phyloP scores from a whole-genome alignment of 2,113 vertebrate species.

The Synodontis membranacea region DNA sequence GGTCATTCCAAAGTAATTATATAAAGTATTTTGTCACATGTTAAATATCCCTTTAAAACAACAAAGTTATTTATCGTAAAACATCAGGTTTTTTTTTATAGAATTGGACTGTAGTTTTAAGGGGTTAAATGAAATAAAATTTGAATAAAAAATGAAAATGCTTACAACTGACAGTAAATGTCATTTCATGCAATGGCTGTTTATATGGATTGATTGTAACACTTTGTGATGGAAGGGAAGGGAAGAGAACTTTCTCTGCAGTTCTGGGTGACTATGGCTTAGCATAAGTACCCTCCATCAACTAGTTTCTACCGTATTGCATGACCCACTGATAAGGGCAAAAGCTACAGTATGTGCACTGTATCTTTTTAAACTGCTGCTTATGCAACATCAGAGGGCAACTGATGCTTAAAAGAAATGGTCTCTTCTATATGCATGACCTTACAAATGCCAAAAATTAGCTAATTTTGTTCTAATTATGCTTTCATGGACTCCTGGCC shows the following conservation, averaged over 20 bases:
- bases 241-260: neutral
- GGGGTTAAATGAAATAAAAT: too few relatives aligned
- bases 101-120: too few relatives aligned
- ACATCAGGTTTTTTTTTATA: neutral
- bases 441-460: too few relatives aligned
- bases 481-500: too few relatives aligned
- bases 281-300: neutral
- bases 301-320: neutral
- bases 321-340: neutral
- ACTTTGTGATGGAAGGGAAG: neutral
- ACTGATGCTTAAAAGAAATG: too few relatives aligned
- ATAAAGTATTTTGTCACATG: neutral
- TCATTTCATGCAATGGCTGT: neutral
- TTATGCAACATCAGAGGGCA: neutral
- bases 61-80: neutral
- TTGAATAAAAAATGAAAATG: too few relatives aligned
- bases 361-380: neutral
- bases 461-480: too few relatives aligned
- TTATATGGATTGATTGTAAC: neutral
- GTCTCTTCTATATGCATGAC: too few relatives aligned
- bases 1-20: neutral
- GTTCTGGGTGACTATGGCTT: neutral
- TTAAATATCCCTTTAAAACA: neutral
- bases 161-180: neutral
- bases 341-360: neutral